Evolutionary conservation across 2,888 invertebrate genomes (phyloP).

Genomic region (Abrostola tripartita): DNA sequence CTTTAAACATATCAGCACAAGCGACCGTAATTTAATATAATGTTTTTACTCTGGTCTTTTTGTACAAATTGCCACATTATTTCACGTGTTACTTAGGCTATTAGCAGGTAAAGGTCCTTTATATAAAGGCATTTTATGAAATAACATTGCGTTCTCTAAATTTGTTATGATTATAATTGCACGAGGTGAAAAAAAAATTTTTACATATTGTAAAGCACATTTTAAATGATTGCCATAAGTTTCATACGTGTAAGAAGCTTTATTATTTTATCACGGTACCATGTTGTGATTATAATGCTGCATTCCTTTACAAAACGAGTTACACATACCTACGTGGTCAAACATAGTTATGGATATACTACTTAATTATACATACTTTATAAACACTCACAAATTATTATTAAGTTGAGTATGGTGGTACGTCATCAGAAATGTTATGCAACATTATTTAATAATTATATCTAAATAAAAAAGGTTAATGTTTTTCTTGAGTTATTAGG

Average conservation of each 20-base stretch:
- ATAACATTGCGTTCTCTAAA: too few species aligned
- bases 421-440: conserved; percentile 6
- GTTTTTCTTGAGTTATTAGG: background rate
- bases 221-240: too few species aligned
- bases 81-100: too few species aligned
- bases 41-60: background rate
- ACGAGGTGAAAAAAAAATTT: too few species aligned
- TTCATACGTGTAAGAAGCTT: background rate
- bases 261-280: background rate
- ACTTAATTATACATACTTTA: conserved; percentile 10
- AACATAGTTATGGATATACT: conserved; percentile 8
- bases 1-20: too few species aligned
- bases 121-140: too few species aligned
- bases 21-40: too few species aligned
- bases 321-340: conserved; percentile 4
- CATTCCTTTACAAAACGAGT: background rate
- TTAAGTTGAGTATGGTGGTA: background rate
- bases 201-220: too few species aligned
- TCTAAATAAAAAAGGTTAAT: background rate
- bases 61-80: background rate
- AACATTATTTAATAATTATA: background rate
- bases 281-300: conserved; percentile 32
- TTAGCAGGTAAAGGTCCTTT: too few species aligned
- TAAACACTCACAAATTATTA: conserved; percentile 15
- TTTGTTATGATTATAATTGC: too few species aligned